A percentile compares a stretch with the other conserved stretches of the same genome.
Evolutionary conservation across 2,797 vertebrate genomes (phyloP).

Genomic region (Anabacerthia variegaticeps): DNA sequence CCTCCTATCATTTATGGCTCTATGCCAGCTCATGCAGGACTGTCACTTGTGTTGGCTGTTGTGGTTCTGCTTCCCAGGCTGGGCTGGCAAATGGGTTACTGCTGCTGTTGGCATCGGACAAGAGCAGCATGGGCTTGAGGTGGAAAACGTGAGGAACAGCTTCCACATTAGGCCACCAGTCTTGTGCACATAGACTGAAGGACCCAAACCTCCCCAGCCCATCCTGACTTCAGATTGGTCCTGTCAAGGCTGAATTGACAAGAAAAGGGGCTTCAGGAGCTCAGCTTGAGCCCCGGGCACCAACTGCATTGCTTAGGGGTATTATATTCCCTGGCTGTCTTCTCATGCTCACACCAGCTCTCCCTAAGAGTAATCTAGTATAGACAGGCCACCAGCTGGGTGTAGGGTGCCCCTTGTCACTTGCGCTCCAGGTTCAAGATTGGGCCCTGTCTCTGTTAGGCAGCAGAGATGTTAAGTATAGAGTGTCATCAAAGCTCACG

Average conservation of each 20-base stretch:
- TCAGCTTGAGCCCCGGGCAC: neutral
- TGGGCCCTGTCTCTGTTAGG: neutral
- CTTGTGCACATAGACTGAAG: neutral
- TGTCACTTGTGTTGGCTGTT: neutral
- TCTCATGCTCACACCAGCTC: neutral
- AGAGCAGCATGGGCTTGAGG: neutral
- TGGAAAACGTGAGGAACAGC: neutral
- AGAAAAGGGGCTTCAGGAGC: neutral
- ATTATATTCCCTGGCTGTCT: neutral
- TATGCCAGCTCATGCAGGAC: neutral
- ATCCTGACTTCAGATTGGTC: neutral
- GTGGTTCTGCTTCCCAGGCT: neutral
- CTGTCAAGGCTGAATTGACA: neutral
- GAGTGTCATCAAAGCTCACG: neutral
- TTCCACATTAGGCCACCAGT: neutral
- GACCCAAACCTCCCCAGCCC: neutral
- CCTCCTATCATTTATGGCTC: neutral
- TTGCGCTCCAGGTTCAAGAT: neutral
- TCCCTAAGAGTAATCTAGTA: neutral
- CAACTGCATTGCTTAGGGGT: neutral
- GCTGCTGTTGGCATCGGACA: accelerated
- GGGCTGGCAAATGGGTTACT: accelerated
- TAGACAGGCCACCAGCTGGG: neutral
- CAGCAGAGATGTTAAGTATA: neutral
- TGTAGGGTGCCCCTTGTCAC: neutral